Conservation (phyloP, 2,113 vertebrate species). For the Ancistrus triradiatus region DNA sequence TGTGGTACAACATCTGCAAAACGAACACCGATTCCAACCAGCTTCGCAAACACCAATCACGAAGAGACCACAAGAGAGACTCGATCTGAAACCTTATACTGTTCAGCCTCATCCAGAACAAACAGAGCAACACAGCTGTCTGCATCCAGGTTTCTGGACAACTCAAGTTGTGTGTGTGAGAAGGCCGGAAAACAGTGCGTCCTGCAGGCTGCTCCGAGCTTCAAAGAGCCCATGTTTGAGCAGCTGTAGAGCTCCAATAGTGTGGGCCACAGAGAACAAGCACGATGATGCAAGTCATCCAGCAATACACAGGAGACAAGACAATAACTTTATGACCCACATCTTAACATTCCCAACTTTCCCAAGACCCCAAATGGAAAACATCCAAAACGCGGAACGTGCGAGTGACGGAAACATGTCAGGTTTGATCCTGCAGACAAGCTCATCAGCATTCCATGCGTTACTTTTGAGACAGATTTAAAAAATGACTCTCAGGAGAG, state of each 20-base stretch:
- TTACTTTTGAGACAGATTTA: too few relatives aligned
- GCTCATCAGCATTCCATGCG: too few relatives aligned
- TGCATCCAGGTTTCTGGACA: not conserved
- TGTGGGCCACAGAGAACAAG: slow-evolving; percentile 48
- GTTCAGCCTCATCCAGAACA: slow-evolving; percentile 18
- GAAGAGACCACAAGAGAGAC: slow-evolving; percentile 1
- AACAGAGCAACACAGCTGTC: slow-evolving; percentile 27
- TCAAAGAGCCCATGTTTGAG: slow-evolving; percentile 53
- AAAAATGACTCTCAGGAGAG: too few relatives aligned
- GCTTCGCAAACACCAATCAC: not conserved
- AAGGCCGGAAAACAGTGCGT: slow-evolving; percentile 1
- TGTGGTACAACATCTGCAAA: not conserved
- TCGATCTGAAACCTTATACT: not conserved
- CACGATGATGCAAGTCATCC: too few relatives aligned
- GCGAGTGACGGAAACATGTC: too few relatives aligned
- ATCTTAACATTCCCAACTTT: too few relatives aligned
- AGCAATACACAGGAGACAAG: too few relatives aligned
- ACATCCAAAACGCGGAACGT: too few relatives aligned
- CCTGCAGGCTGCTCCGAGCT: slow-evolving; percentile 13
- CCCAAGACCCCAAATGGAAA: too few relatives aligned
- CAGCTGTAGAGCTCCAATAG: slow-evolving; percentile 65
- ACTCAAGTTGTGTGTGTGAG: not conserved
- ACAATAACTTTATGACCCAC: too few relatives aligned
- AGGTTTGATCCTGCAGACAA: too few relatives aligned
- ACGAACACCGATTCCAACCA: not conserved